phyloP scores from a whole-genome alignment of 2,797 vertebrate species.

The Hoplostethus atlanticus region DNA sequence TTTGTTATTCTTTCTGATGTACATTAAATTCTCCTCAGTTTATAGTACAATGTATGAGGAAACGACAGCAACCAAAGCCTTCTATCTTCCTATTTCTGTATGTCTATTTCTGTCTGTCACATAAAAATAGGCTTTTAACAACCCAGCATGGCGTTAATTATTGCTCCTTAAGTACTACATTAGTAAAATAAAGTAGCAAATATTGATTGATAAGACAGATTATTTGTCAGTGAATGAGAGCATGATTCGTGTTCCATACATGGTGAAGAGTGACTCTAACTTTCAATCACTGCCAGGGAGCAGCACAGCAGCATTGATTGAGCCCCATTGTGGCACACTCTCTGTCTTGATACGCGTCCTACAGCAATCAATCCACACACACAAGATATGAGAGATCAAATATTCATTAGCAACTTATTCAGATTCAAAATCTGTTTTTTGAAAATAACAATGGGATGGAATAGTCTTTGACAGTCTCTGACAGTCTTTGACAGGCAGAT shows the following conservation, averaged over 20 bases:
- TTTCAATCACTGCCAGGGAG: conserved; percentile 81
- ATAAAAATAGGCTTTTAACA: conserved; percentile 90
- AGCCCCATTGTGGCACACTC: conserved; percentile 61
- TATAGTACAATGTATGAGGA: conserved; percentile 29
- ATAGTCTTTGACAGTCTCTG: conserved; percentile 62
- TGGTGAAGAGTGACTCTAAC: conserved; percentile 66
- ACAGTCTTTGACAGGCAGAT: conserved; percentile 64
- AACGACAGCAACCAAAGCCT: conserved; percentile 70
- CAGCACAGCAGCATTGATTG: conserved; percentile 68
- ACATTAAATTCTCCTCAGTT: conserved; percentile 37
- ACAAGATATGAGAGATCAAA: conserved; percentile 67
- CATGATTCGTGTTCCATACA: conserved; percentile 66
- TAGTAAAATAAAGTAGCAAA: conserved; percentile 86
- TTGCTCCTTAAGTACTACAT: conserved; percentile 80
- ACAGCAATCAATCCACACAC: conserved; percentile 79
- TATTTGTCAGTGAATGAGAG: conserved; percentile 74
- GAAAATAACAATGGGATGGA: conserved; percentile 68
- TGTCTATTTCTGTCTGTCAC: conserved; percentile 87
- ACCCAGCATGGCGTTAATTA: conserved; percentile 83
- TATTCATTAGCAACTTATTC: conserved; percentile 81
- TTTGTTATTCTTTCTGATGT: conserved; percentile 16
- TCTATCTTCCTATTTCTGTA: conserved; percentile 83
- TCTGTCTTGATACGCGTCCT: conserved; percentile 68
- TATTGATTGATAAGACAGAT: conserved; percentile 83
- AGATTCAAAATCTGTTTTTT: conserved; percentile 73